These are phyloP conservation scores for Xylota sylvarum DNA, from an alignment of 2,888 invertebrate genomes.

Conservation along the genomic window DNA sequence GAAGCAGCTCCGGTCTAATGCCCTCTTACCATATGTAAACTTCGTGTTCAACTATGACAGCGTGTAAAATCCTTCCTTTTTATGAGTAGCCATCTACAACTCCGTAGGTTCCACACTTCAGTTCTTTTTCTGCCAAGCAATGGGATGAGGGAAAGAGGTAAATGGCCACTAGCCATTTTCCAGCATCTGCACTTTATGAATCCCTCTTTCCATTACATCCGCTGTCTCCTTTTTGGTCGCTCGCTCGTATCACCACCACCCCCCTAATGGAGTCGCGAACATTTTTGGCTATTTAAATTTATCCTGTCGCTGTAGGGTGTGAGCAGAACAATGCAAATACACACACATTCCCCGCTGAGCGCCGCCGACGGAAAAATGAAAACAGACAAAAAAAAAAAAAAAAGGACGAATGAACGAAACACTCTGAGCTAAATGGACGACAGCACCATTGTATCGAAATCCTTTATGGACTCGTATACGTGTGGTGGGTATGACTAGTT, in stretches of 20 bases:
- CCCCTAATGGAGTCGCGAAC: slow-evolving; percentile 74
- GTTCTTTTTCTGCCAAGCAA: slow-evolving; percentile 26
- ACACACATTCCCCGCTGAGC: background rate
- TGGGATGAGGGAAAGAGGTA: slow-evolving; percentile 72
- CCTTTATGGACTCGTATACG: slow-evolving; percentile 63
- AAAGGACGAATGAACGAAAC: slow-evolving; percentile 33
- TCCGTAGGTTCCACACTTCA: slow-evolving; percentile 44
- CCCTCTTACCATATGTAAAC: slow-evolving; percentile 73
- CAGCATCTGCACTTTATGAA: slow-evolving; percentile 76
- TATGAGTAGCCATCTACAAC: slow-evolving; percentile 59
- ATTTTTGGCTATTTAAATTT: slow-evolving; percentile 76
- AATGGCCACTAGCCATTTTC: slow-evolving; percentile 75
- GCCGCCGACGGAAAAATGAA: background rate
- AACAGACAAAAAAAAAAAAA: background rate
- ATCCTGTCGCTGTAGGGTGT: slow-evolving; percentile 49
- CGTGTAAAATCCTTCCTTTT: slow-evolving; percentile 72
- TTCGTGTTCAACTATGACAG: slow-evolving; percentile 73
- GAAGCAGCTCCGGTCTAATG: slow-evolving; percentile 64
- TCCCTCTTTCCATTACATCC: slow-evolving; percentile 2
- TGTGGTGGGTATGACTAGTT: slow-evolving; percentile 33
- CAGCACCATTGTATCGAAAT: slow-evolving; percentile 71
- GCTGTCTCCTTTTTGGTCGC: slow-evolving; percentile 1
- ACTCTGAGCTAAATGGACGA: slow-evolving; percentile 69
- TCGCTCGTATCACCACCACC: background rate
- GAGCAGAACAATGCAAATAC: slow-evolving; percentile 66